These are phyloP conservation scores for Pachyramphus minor DNA, from an alignment of 2,113 vertebrate genomes.

Conservation along the genomic window DNA sequence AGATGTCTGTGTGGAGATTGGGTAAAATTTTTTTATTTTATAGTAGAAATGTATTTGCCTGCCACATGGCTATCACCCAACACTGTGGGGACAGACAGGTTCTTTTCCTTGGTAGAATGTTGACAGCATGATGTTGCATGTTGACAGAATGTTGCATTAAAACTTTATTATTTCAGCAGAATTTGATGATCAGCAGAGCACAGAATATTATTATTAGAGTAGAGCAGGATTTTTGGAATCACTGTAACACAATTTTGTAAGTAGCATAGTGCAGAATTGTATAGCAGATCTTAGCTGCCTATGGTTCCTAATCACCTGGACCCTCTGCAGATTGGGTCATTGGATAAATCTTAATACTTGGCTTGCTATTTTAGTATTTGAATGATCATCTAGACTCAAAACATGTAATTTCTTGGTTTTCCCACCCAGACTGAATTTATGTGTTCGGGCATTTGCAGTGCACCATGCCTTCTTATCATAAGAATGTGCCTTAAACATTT, in stretches of 20 bases:
- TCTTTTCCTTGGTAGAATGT: background rate
- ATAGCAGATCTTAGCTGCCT: background rate
- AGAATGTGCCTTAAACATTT: background rate
- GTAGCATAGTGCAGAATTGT: background rate
- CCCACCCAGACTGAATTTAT: background rate
- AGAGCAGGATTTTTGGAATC: background rate
- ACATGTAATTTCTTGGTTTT: background rate
- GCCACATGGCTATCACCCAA: background rate
- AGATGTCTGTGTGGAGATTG: background rate
- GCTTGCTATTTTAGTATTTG: background rate
- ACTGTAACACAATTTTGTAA: background rate
- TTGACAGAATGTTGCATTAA: background rate
- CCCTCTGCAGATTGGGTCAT: background rate
- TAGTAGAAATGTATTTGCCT: background rate
- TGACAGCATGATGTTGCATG: too few species aligned
- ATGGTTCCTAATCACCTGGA: background rate
- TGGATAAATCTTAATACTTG: background rate
- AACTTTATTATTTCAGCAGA: background rate
- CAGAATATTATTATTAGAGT: background rate
- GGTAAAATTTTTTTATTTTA: background rate
- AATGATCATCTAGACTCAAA: background rate
- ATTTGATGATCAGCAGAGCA: background rate
- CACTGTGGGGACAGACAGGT: rapidly evolving
- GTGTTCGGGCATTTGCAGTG: background rate
- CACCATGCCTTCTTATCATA: background rate